Evolutionary conservation across 2,113 vertebrate species (phyloP), one percentile per base, ranked within the genome.

Genomic region (Hucho hucho): DNA sequence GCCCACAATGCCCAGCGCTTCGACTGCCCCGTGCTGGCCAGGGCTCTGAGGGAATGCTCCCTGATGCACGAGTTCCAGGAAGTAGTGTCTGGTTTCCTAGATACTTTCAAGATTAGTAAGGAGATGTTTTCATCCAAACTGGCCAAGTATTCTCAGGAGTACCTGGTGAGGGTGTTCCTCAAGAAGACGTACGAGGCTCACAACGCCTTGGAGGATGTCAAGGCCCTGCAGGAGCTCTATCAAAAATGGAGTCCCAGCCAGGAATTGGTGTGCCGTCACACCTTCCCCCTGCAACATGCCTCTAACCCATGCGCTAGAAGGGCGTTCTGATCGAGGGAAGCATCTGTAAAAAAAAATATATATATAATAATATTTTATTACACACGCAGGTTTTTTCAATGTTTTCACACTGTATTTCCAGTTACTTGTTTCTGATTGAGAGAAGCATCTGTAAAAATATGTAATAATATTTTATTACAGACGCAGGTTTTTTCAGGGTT

Each of bases 51-150:
- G 3, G 14, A 87, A 43, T 70, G 58, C 18, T 2, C 1, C 12
- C 82, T 93, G 3, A 9, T 9, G 43, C n/a, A 32, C 6, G 6
- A 84, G 64, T 91, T 92, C 29, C 13, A 32, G 75, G 0, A 64
- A 3, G 74, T 80, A 61, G 82, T 61, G 6, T 70, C 47, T 2
- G 78, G 73, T 0, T 92, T 85, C 22, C 32, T 93, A 73, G 92
- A 93, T 46, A 92, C 92, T 1, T 84, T 89, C 20, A 12, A 16
- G 13, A 70, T 93, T 0, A 82, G 84, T 75, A 86, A 81, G 70
- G 5, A 49, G 2, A 77, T 91, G 63, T 1, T 0, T 0, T 0
- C 18, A 2, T 13, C 0, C 58, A 2, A 1, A 61, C 46, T 89
- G 12, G 0, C 0, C 13, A 75, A 74, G 25, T 75, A 88, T 46